These are phyloP conservation scores for Rutilus rutilus DNA, from an alignment of 2,113 vertebrate species.

Conservation along the genomic window DNA sequence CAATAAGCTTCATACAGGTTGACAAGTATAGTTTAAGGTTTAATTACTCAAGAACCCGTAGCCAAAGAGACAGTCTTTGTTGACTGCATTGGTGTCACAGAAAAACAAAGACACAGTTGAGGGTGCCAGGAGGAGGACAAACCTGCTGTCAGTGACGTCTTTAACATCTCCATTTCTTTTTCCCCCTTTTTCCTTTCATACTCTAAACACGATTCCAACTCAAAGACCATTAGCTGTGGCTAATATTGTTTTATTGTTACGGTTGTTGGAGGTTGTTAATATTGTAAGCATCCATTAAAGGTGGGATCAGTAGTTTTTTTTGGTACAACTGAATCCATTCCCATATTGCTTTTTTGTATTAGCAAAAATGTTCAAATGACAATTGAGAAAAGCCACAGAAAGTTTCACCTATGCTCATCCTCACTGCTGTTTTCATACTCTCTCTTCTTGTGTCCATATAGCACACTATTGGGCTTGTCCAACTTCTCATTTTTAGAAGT, in stretches of 20 bases:
- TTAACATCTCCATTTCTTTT: neutral
- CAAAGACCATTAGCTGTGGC: neutral
- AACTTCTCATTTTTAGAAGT: neutral
- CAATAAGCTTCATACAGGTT: slow-evolving; percentile 4
- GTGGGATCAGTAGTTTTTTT: neutral
- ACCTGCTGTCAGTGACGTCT: neutral
- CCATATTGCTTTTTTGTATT: neutral
- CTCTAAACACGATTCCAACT: neutral
- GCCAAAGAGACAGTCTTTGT: slow-evolving; percentile 11
- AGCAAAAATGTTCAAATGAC: neutral
- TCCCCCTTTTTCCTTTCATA: neutral
- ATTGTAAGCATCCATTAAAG: neutral
- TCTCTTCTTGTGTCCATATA: neutral
- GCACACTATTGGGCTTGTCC: neutral
- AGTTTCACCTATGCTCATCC: neutral
- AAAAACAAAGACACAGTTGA: slow-evolving; percentile 8
- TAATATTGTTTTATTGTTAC: neutral
- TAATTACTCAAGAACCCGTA: slow-evolving; percentile 14
- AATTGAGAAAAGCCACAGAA: neutral
- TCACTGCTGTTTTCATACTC: neutral
- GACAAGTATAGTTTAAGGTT: slow-evolving; percentile 17
- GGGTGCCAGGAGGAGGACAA: slow-evolving; percentile 22
- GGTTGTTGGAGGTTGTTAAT: neutral
- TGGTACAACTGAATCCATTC: neutral
- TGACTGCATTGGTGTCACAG: slow-evolving; percentile 19